phyloP scores from a whole-genome alignment of 2,113 vertebrate species.

The Todiramphus chloris region DNA sequence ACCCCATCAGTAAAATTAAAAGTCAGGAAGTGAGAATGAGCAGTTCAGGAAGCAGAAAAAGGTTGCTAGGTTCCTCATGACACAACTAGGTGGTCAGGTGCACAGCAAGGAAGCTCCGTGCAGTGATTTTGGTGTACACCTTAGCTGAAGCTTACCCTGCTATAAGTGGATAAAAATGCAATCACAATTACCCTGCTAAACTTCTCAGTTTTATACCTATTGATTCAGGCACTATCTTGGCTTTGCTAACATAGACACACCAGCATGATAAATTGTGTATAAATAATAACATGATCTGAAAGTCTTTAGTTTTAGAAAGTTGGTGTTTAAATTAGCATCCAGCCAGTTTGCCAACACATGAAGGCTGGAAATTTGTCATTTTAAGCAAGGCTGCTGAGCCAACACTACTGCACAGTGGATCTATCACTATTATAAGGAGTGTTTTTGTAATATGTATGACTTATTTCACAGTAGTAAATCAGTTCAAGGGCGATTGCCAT shows the following conservation, averaged over 20 bases:
- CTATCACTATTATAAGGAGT: not conserved
- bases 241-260: not conserved
- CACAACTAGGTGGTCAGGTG: not conserved
- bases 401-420: not conserved
- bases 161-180: not conserved
- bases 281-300: not conserved
- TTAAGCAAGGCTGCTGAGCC: not conserved
- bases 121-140: accelerated
- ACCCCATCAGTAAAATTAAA: not conserved
- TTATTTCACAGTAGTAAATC: not conserved
- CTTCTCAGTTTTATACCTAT: not conserved
- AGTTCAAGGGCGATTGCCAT: not conserved
- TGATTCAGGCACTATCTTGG: not conserved
- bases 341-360: not conserved
- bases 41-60: not conserved
- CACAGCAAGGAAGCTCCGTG: not conserved
- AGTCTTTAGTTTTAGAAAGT: not conserved
- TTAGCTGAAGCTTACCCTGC: not conserved
- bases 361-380: not conserved
- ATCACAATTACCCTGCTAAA: not conserved
- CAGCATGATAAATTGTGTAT: not conserved
- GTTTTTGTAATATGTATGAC: not conserved
- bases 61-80: not conserved
- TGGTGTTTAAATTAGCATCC: not conserved
- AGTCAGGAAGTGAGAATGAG: not conserved